phyloP scores from a whole-genome alignment of 64 coral and sea anemone species.

The Montipora efflorescens region DNA sequence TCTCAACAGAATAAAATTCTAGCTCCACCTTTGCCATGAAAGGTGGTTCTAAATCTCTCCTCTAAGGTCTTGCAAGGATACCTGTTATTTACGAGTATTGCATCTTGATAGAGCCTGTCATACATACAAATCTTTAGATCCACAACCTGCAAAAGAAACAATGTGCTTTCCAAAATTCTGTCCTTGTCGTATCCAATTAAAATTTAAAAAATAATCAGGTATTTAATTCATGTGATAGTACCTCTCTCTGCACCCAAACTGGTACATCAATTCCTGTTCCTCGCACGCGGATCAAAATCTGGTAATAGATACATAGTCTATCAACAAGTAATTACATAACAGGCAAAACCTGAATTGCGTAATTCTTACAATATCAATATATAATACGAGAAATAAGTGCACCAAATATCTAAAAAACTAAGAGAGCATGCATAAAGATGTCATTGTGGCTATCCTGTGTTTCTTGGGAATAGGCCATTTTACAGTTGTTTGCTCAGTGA shows the following conservation, averaged over 20 bases:
- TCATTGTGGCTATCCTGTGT: no score
- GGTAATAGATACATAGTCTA: not conserved
- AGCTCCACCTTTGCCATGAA: not conserved
- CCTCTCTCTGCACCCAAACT: conserved; percentile 97
- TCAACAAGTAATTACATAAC: no score
- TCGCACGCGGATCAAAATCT: conserved; percentile 89
- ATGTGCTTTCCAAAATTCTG: not conserved
- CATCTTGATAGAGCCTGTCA: conserved; percentile 94
- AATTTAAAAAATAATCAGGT: not conserved
- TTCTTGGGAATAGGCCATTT: no score
- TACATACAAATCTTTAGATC: conserved; percentile 99
- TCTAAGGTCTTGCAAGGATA: not conserved
- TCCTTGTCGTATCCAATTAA: not conserved
- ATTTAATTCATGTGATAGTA: not conserved
- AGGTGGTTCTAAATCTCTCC: not conserved
- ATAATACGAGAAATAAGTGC: no score
- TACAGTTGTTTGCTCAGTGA: no score
- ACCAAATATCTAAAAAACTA: no score
- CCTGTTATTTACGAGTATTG: conserved; percentile 99
- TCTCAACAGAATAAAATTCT: no score
- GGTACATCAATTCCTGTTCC: conserved; percentile 97
- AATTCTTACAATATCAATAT: no score
- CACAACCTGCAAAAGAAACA: conserved; percentile 61
- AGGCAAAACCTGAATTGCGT: no score
- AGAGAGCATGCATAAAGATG: no score